Base-by-base conservation (phyloP, 2,113 vertebrate species). In the Chloropsis hardwickii region DNA sequence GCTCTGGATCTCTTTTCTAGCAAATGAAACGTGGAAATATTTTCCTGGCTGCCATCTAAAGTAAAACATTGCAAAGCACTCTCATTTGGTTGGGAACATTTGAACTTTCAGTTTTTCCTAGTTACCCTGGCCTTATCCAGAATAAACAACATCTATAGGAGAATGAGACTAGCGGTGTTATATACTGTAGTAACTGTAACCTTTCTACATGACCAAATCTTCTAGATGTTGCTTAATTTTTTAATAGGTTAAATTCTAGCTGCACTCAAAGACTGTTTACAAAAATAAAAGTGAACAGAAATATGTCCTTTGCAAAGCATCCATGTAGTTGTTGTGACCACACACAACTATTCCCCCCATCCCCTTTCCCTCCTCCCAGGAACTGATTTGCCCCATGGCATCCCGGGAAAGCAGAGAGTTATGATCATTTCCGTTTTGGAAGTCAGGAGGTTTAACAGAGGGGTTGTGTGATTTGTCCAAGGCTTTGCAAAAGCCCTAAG, bases 401-500 rank as follows among this genome's bases (percentile, higher is more conserved):
- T 80, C 27, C 71, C 58, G 56, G 81, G 39, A 66, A 91, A 62
- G 39, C 7, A 90, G 74, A 70, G 22, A 80, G 81, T 80, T 92
- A 58, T 23, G 58, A 88, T 95, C 33, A 70, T 91, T 91, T 94
- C 61, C 51, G 82, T 80, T 93, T 66, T 80, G 85, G 71, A 90
- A 95, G 58, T 79, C 77, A 58, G 70, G 47, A 95, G 56, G 70
- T 95, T 94, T 82, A 92, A 58, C 7, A 4, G 71, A 77, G 81
- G 70, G 71, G 33, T 88, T 93, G 67, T 91, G 78, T 90, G 94
- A 90, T 95, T 95, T 95, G 96, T 94, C 88, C 87, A 62, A 92
- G 71, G 54, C 56, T 91, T 88, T 58, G 53, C 87, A 95, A 95
- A 94, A 69, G 47, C 81, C 92, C 90, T 66, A 83, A 97, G 93